These are phyloP conservation scores for Pseudorasbora parva DNA, from an alignment of 2,113 vertebrate genomes.

Conservation along the genomic window DNA sequence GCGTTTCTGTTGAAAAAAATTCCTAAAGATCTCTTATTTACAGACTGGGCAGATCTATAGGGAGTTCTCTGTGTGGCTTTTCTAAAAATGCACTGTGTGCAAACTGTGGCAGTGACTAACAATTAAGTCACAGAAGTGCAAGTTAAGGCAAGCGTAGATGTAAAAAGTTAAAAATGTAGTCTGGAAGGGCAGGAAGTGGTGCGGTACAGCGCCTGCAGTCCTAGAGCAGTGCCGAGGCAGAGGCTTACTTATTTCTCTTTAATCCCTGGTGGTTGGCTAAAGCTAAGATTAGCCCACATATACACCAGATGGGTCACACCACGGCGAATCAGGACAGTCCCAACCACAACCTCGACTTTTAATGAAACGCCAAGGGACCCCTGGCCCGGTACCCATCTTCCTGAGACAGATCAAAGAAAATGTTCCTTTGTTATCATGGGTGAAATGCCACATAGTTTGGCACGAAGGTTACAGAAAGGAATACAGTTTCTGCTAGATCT, in stretches of 20 bases:
- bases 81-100: conserved; percentile 6
- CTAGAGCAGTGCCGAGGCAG: conserved; percentile 46
- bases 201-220: background rate
- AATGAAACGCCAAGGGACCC: conserved; percentile 40
- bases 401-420: conserved; percentile 7
- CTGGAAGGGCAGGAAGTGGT: conserved; percentile 8
- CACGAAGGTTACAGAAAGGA: background rate
- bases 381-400: conserved; percentile 11
- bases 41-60: background rate
- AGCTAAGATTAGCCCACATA: conserved; percentile 77
- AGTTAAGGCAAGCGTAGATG: conserved; percentile 21
- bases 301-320: conserved; percentile 51
- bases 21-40: background rate
- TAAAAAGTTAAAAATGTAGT: conserved; percentile 24
- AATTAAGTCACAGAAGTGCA: conserved; percentile 16
- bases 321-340: conserved; percentile 28
- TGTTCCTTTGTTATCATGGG: conserved; percentile 8
- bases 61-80: conserved; percentile 7
- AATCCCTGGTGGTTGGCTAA: conserved; percentile 67
- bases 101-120: conserved; percentile 8
- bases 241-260: conserved; percentile 65
- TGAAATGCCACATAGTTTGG: conserved; percentile 18
- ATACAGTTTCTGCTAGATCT: background rate
- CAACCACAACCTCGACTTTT: conserved; percentile 26
- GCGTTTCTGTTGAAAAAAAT: background rate